Evolutionary conservation across 2,113 vertebrate species (phyloP).

Genomic region (Erythrocercus mccallii): DNA sequence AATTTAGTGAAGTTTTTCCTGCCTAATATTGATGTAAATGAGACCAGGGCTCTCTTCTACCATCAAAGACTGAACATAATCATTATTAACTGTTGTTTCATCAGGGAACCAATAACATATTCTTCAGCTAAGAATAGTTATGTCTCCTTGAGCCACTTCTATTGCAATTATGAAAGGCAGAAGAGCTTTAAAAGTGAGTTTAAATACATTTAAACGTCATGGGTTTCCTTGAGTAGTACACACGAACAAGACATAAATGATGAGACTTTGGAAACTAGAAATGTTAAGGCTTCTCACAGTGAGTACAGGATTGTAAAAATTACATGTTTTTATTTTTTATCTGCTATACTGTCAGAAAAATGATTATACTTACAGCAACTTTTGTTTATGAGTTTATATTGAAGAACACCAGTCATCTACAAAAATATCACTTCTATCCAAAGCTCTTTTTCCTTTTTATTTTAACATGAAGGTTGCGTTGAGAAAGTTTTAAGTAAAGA

Average conservation of each 20-base stretch:
- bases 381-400: neutral
- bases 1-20: neutral
- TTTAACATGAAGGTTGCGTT: neutral
- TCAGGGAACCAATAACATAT: neutral
- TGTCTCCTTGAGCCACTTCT: slow-evolving; percentile 1
- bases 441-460: neutral
- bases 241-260: neutral
- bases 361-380: neutral
- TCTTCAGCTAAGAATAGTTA: slow-evolving; percentile 3
- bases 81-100: slow-evolving; percentile 7
- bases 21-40: neutral
- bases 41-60: neutral
- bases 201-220: neutral
- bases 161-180: slow-evolving; percentile 1
- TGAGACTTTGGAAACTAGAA: neutral
- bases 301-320: neutral
- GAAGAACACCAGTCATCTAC: neutral
- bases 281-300: neutral
- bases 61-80: neutral
- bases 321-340: neutral
- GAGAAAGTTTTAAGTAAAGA: neutral
- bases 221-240: neutral
- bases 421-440: neutral
- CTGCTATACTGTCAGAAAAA: neutral
- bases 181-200: neutral